Conservation (phyloP, 2,797 vertebrate genomes). For the Pantherophis vulpinus region DNA sequence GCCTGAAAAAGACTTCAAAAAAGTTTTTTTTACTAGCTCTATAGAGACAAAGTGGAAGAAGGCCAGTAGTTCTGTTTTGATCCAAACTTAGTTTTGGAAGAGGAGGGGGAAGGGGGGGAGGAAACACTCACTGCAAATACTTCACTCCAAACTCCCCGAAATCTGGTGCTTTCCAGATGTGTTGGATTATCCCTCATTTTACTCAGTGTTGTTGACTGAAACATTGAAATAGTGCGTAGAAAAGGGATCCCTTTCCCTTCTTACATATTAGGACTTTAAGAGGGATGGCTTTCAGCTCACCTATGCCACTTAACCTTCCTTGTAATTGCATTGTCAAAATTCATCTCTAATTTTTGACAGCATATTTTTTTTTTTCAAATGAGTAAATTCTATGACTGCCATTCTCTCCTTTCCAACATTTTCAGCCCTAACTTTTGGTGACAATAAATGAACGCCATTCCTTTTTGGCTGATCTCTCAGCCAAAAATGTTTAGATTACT, state of each 20-base stretch:
- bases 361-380: not conserved
- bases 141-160: not conserved
- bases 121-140: not conserved
- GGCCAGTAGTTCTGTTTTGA: not conserved
- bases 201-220: not conserved
- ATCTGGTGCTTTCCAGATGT: not conserved
- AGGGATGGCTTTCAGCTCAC: not conserved
- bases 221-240: not conserved
- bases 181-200: not conserved
- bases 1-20: not conserved
- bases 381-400: not conserved
- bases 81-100: not conserved
- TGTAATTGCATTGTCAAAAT: not conserved
- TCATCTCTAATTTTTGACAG: not conserved
- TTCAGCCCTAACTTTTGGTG: not conserved
- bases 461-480: not conserved
- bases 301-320: not conserved
- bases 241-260: not conserved
- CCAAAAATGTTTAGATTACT: not conserved
- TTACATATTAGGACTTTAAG: not conserved
- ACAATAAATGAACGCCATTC: not conserved
- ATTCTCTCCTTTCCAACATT: not conserved
- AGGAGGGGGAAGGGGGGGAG: not conserved
- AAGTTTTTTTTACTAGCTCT: not conserved
- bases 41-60: not conserved